A percentile compares a stretch with the other conserved stretches of the same genome.
These are phyloP conservation scores for Cricetomys ansorgei DNA, from an alignment of 2,113 vertebrate genomes.

Conservation along the genomic window DNA sequence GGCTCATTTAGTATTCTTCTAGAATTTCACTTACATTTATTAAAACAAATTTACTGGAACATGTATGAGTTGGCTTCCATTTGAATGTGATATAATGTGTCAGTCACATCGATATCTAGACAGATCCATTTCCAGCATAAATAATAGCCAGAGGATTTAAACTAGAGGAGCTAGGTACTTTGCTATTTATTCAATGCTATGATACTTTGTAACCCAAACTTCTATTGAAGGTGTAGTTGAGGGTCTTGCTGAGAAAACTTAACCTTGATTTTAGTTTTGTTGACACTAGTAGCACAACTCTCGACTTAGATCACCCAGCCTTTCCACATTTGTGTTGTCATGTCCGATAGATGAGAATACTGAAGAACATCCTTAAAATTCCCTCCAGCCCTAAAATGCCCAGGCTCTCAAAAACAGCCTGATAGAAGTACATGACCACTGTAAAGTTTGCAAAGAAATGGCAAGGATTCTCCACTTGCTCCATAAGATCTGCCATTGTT, in stretches of 20 bases:
- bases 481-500: not conserved
- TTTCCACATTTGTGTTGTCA: not conserved
- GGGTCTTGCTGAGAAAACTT: not conserved
- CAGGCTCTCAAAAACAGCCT: not conserved
- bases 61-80: not conserved
- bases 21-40: not conserved
- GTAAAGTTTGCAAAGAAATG: not conserved
- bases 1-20: constrained; percentile 27
- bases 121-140: not conserved
- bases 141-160: not conserved
- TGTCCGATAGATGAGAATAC: not conserved
- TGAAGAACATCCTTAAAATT: not conserved
- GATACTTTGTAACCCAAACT: not conserved
- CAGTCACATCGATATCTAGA: not conserved
- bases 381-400: not conserved
- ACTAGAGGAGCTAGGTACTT: not conserved
- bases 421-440: not conserved
- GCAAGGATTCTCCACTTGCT: not conserved
- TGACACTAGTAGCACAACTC: not conserved
- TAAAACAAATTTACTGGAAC: not conserved
- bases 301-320: not conserved
- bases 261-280: not conserved
- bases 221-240: not conserved
- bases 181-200: not conserved
- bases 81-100: not conserved